phyloP scores from a whole-genome alignment of 2,113 vertebrate species.

The Notothenia coriiceps region DNA sequence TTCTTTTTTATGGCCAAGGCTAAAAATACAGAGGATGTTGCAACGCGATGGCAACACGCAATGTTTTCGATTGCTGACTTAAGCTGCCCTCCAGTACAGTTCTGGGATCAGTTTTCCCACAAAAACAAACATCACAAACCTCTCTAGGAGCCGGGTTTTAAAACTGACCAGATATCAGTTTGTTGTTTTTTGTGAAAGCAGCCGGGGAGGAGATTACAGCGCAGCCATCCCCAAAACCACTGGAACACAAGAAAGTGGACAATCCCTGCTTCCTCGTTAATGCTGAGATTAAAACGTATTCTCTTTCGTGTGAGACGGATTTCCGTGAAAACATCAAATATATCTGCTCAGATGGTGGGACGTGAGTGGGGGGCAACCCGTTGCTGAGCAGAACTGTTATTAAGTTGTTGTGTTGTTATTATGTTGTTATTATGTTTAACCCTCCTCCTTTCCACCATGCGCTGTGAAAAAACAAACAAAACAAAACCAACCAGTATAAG shows the following conservation, averaged over 20 bases:
- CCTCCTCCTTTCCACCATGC: too few species aligned
- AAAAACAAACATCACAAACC: slow-evolving; percentile 53
- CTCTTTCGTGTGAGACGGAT: slow-evolving; percentile 11
- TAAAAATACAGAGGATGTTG: slow-evolving; percentile 77
- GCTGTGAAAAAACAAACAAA: too few species aligned
- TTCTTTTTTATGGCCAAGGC: slow-evolving; percentile 21
- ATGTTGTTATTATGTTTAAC: too few species aligned
- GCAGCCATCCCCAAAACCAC: slow-evolving; percentile 1
- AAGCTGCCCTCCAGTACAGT: slow-evolving; percentile 39
- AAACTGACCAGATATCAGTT: slow-evolving; percentile 54
- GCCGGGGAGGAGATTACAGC: slow-evolving; percentile 44
- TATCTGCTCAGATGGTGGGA: slow-evolving; percentile 16
- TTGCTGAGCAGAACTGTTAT: too few species aligned
- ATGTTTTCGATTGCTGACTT: slow-evolving; percentile 47
- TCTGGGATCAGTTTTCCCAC: slow-evolving; percentile 36
- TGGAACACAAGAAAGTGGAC: slow-evolving; percentile 25
- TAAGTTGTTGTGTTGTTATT: too few species aligned
- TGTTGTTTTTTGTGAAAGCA: slow-evolving; percentile 35
- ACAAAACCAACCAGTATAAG: too few species aligned
- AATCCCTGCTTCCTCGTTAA: slow-evolving; percentile 26
- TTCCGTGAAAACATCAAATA: slow-evolving; percentile 13
- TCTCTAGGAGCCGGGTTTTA: slow-evolving; percentile 11
- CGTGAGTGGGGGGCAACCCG: slow-evolving; percentile 4
- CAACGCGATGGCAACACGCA: slow-evolving; percentile 71
- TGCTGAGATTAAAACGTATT: slow-evolving; percentile 39